A percentile compares a stretch with the other conserved stretches of the same genome.
Evolutionary conservation across 2,797 vertebrate species (phyloP).

Genomic region (Gymnopithys bicolor): DNA sequence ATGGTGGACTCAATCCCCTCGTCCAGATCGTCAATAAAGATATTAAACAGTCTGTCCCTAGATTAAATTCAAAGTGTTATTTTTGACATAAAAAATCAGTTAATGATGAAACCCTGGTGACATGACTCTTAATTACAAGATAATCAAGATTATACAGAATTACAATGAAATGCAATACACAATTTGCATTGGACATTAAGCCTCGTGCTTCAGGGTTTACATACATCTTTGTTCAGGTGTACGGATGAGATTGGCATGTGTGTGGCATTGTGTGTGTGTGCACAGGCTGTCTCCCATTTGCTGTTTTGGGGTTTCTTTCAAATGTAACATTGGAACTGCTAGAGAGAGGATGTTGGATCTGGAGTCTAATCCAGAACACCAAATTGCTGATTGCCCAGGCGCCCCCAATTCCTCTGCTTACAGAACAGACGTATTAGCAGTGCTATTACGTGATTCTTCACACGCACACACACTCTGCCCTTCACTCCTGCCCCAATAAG

Average conservation of each 20-base stretch:
- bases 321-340: neutral
- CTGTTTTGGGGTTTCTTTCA: neutral
- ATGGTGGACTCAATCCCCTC: too few species aligned
- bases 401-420: neutral
- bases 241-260: neutral
- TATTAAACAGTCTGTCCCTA: neutral
- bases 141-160: neutral
- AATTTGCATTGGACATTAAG: neutral
- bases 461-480: rapidly evolving
- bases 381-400: neutral
- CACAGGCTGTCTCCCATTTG: neutral
- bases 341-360: neutral
- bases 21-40: too few species aligned
- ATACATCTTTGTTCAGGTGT: neutral
- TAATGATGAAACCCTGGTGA: neutral
- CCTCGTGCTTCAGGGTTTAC: neutral
- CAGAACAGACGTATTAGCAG: neutral
- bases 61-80: neutral
- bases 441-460: neutral
- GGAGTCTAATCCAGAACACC: neutral
- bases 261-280: neutral
- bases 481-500: neutral
- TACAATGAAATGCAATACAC: neutral
- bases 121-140: neutral
- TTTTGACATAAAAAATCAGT: neutral